phyloP scores from a whole-genome alignment of 2,888 invertebrate species.

The Stenotaenia linearis region DNA sequence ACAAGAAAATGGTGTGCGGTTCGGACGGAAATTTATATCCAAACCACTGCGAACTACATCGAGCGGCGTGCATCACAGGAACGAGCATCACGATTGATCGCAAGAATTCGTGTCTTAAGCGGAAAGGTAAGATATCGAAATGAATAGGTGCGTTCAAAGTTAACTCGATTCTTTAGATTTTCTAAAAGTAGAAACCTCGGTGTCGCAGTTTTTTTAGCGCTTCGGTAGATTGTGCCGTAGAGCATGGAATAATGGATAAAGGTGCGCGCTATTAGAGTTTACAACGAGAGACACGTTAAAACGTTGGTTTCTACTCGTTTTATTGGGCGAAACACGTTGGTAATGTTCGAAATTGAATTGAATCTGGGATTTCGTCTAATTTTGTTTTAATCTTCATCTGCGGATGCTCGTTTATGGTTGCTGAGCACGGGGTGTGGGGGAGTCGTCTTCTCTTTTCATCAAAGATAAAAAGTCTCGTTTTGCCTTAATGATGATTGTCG shows the following conservation, averaged over 20 bases:
- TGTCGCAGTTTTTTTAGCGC: too few relatives aligned
- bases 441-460: background rate
- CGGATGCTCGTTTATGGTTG: background rate
- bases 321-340: too few relatives aligned
- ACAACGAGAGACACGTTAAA: background rate
- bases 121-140: conserved; percentile 36
- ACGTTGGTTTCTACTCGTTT: background rate
- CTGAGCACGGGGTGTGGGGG: background rate
- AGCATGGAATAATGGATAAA: too few relatives aligned
- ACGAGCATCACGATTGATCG: conserved; percentile 55
- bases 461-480: conserved; percentile 2
- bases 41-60: conserved; percentile 63
- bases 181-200: too few relatives aligned
- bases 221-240: too few relatives aligned
- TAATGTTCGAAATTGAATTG: background rate
- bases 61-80: conserved; percentile 57
- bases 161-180: too few relatives aligned
- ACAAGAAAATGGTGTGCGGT: conserved; percentile 59
- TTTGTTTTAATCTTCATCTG: background rate
- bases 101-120: conserved; percentile 51
- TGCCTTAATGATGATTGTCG: conserved; percentile 9
- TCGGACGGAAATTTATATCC: conserved; percentile 62
- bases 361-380: background rate
- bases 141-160: too few relatives aligned
- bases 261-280: background rate